phyloP scores from a whole-genome alignment of 2,113 vertebrate species.

The Phalacrocorax pelagicus region DNA sequence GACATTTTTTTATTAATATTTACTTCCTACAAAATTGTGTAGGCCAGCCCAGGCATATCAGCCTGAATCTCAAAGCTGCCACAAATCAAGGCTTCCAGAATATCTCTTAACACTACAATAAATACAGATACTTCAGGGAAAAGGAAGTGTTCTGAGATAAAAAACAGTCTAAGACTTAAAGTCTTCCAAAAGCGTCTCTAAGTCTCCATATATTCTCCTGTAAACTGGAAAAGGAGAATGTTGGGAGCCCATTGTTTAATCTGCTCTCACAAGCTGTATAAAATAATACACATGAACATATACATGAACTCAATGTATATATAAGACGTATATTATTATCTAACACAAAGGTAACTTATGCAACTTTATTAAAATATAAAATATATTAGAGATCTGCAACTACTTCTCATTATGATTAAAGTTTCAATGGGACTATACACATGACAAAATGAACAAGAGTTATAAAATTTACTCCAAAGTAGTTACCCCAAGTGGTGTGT shows the following conservation, averaged over 20 bases:
- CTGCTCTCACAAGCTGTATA: neutral
- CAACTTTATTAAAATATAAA: neutral
- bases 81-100: neutral
- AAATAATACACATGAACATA: neutral
- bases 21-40: neutral
- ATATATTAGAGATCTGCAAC: neutral
- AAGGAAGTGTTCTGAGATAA: neutral
- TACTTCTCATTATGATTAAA: neutral
- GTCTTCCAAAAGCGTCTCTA: neutral
- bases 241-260: neutral
- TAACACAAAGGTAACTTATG: neutral
- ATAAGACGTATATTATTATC: neutral
- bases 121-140: neutral
- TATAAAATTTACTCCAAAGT: neutral
- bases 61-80: neutral
- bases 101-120: neutral
- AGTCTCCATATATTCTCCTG: neutral
- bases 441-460: neutral
- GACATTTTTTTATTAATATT: neutral
- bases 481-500: neutral
- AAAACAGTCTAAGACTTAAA: neutral
- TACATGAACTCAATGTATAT: neutral
- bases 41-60: neutral
- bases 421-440: neutral
- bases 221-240: neutral